These are phyloP conservation scores for Tragelaphus strepsiceros DNA, from an alignment of 2,113 vertebrate genomes.

Conservation along the genomic window DNA sequence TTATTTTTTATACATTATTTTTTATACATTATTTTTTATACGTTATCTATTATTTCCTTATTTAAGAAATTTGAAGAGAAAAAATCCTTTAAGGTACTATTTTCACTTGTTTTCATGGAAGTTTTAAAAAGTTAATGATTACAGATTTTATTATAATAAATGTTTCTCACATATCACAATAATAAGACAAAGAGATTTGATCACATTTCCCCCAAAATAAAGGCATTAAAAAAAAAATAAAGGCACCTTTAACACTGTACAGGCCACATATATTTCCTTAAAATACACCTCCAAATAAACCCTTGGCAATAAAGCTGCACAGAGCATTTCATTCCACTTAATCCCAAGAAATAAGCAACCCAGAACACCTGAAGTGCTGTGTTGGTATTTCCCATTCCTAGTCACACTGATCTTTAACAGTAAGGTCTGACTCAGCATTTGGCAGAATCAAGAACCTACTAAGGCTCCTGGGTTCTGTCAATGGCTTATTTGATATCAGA, in stretches of 20 bases:
- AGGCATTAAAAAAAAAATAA: background rate
- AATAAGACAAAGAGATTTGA: background rate
- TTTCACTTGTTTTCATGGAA: slow-evolving; percentile 43
- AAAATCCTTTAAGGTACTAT: background rate
- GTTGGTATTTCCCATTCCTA: background rate
- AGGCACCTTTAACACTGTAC: background rate
- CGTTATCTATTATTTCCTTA: background rate
- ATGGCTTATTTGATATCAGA: background rate
- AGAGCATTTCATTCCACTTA: background rate
- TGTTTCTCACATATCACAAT: background rate
- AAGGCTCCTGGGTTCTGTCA: background rate
- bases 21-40: background rate
- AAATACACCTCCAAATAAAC: background rate
- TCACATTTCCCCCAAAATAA: background rate
- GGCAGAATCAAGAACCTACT: background rate
- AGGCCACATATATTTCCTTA: background rate
- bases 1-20: no score
- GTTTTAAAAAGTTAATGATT: slow-evolving; percentile 30
- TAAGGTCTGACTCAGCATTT: background rate
- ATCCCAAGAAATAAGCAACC: background rate
- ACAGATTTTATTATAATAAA: background rate
- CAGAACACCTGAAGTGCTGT: background rate
- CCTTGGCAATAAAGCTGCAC: background rate
- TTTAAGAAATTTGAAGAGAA: background rate
- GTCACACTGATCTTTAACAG: background rate